Evolutionary conservation across 2,113 vertebrate genomes (phyloP).

Genomic region (Perca fluviatilis): DNA sequence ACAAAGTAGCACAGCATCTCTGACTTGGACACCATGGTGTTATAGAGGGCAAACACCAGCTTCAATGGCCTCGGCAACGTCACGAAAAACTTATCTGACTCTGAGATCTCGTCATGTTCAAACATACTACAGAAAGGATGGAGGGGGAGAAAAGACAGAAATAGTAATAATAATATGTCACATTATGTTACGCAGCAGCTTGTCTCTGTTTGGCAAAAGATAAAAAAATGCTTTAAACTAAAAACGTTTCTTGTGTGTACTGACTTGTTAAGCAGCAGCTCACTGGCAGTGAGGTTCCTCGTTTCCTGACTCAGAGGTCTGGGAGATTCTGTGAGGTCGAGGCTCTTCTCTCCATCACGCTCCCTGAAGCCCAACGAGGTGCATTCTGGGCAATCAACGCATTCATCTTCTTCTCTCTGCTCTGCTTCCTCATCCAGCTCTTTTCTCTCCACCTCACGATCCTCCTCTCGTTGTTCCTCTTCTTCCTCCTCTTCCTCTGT

Average conservation of each 20-base stretch:
- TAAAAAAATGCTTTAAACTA: neutral
- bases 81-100: slow-evolving; percentile 78
- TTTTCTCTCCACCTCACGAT: slow-evolving; percentile 1
- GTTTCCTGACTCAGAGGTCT: slow-evolving; percentile 71
- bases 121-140: slow-evolving; percentile 68
- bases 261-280: slow-evolving; percentile 85
- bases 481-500: slow-evolving; percentile 9
- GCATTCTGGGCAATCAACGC: slow-evolving; percentile 39
- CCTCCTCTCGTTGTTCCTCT: slow-evolving; percentile 8
- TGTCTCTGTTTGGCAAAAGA: neutral
- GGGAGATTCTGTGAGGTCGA: slow-evolving; percentile 59
- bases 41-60: slow-evolving; percentile 80
- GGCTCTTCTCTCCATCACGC: slow-evolving; percentile 53
- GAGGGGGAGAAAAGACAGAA: neutral
- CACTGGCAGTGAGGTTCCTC: slow-evolving; percentile 79
- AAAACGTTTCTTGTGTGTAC: slow-evolving; percentile 29
- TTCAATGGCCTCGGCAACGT: slow-evolving; percentile 71
- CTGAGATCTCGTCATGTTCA: slow-evolving; percentile 76
- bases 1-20: slow-evolving; percentile 85
- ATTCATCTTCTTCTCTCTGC: slow-evolving; percentile 26
- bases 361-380: slow-evolving; percentile 44
- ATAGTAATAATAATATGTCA: neutral
- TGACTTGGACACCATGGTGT: slow-evolving; percentile 77
- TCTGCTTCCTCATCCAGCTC: slow-evolving; percentile 15
- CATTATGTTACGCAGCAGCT: neutral